Evolutionary conservation across 2,797 vertebrate species (phyloP), one percentile per base, ranked within the genome.

Genomic region (Mormyrops attenuatus): DNA sequence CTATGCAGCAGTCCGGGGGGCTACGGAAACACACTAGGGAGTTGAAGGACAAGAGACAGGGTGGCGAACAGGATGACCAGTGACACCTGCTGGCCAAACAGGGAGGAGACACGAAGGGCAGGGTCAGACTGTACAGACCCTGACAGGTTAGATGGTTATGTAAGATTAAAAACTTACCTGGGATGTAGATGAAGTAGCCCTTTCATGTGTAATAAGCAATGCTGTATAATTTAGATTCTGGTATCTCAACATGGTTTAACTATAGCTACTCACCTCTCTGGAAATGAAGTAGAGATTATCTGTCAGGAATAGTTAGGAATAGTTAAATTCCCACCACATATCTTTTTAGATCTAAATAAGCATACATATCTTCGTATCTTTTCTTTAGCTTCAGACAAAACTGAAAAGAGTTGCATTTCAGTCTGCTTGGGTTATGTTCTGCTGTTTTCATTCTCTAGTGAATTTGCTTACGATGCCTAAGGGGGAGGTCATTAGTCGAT

Each of bases 271-370:
- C 69, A 38, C 69, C 69, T 73, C 30, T 73, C 69, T 5, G 26
- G 30, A 15, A 73, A 34, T 17, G 66, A 69, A 30, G 26, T 15
- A 38, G 26, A 73, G 30, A 73, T 99, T 99, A 98, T 97, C 97
- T 99, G 98, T 99, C 98, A 98, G 97, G 96, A 98, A 98, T 98
- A 99, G 97, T 98, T 98, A 98, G 97, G 97, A 96, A 95, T 98
- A 99, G 98, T 99, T 97, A 99, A 99, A 99, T 99, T 98, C 98
- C 97, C 95, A 93, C 95, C 91, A 95, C 88, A 94, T 97, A 97
- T 96, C 97, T 97, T 96, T 96, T 96, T 6, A 96, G 97, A 98
- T 97, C 95, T 95, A 77, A 95, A 95, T 96, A 96, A 96, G 94
- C 95, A 96, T 96, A 96, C 96, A 95, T 97, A 96, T 97, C 96